A percentile compares a stretch with the other conserved stretches of the same genome.
Conservation (phyloP, 2,888 invertebrate species). For the Sarcophaga variegata region DNA sequence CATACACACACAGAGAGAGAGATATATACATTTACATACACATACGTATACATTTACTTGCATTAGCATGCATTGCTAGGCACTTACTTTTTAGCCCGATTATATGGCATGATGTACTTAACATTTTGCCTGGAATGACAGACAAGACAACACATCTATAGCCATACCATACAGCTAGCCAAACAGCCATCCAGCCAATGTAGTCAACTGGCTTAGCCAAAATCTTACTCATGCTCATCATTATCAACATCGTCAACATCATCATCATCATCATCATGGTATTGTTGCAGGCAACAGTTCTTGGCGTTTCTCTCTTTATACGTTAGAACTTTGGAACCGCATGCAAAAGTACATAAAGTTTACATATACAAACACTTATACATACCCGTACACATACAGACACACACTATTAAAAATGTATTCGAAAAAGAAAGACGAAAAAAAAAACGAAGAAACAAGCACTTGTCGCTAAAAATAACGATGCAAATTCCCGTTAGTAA, state of each 20-base stretch:
- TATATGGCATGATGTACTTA: conserved; percentile 63
- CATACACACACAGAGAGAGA: conserved; percentile 1
- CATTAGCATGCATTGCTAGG: conserved; percentile 1
- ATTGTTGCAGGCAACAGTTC: background rate
- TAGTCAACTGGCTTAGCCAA: conserved; percentile 49
- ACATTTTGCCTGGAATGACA: conserved; percentile 67
- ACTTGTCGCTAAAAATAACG: conserved; percentile 70
- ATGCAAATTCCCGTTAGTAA: conserved; percentile 70
- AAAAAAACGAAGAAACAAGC: conserved; percentile 33
- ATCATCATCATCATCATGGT: background rate
- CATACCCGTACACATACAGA: background rate
- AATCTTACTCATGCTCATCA: conserved; percentile 42
- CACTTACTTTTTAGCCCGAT: conserved; percentile 49
- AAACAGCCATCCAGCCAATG: conserved; percentile 39
- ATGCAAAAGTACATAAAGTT: background rate
- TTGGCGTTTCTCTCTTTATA: background rate
- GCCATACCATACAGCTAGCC: conserved; percentile 12
- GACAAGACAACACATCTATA: conserved; percentile 56
- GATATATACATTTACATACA: background rate
- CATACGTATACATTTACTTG: conserved; percentile 5
- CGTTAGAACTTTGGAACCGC: background rate
- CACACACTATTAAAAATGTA: background rate
- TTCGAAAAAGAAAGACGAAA: background rate
- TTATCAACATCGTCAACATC: background rate
- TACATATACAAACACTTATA: too few relatives aligned